Base-by-base conservation (phyloP, 2,888 invertebrate genomes). In the Cordylochernes scorpioides region DNA sequence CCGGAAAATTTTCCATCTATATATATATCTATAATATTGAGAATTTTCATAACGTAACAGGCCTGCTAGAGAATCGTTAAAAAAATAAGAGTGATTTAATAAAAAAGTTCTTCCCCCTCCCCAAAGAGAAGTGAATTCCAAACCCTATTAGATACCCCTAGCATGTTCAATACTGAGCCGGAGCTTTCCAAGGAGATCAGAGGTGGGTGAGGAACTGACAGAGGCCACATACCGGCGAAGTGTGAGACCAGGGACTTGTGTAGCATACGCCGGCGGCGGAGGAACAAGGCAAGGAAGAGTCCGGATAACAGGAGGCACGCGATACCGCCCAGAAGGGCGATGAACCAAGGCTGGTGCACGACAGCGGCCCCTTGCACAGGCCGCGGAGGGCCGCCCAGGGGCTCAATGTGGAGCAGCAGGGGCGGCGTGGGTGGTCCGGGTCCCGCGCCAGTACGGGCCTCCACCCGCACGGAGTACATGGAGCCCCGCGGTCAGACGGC, bases 381-480 rank as follows among this genome's bases (percentile, higher is more conserved):
- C 5, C 32, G 32, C 27, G 32, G 32, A 4, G 35, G 32, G n/a
- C 33, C 32, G 24, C 33, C 35, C 3, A 33, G 35, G 7, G 63
- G 60, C 31, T 63, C 63, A 49, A 65, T 67, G 48, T 67, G 63
- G 51, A 70, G 69, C 49, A 71, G n/a, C 22, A 18, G 22, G 22
- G 75, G 68, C 35, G 62, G 62, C 30, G 78, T 80, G 48, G 71
- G 84, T 2, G 80, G 82, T 6, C 94, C 91, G 30, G 69, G 64
- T 2, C 94, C 94, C 3, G 68, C 66, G 35, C 67, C 64, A 1
- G 86, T 91, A 44, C 72, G 67, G 1, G 86, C 86, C 7, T 84
- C 78, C 6, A 91, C 71, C 34, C 75, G 65, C 1, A 86, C 77
- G 39, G 70, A 73, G 53, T 91, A 94, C 3, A 71, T 61, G 3